Base-by-base conservation (phyloP, 2,797 vertebrate species). In the Catamblyrhynchus diadema region DNA sequence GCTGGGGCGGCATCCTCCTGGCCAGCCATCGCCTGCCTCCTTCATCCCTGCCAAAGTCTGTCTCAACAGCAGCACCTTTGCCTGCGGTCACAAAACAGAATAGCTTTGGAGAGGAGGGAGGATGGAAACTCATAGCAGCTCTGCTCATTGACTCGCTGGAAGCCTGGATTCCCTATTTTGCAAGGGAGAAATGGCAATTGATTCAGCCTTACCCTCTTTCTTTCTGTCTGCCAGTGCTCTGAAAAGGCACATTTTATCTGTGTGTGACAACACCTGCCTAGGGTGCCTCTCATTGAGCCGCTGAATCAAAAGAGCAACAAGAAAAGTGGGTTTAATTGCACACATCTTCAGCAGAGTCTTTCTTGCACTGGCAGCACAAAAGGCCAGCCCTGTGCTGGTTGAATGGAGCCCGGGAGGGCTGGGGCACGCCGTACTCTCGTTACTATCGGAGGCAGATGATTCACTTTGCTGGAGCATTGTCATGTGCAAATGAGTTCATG, bases 261-360 rank as follows among this genome's bases (percentile, higher is more conserved):
- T 97, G 94, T 97, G 91, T 96, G 92, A 96, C 97, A 97, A 96
- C 97, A 98, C 97, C 98, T 98, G 97, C 97, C 96, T 88, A 91
- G 91, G 95, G 97, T 94, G 94, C 94, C 96, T 95, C 91, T 97
- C 95, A 96, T 96, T 94, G 96, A 97, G 91, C 92, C 13, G 54
- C 81, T 96, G 96, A 97, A 97, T 98, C 97, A 98, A 97, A 98
- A 98, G 98, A 98, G 97, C 98, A 98, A 95, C 97, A 97, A 98
- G 96, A 95, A 98, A 98, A 98, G 97, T 98, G 97, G 94, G 97
- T 98, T 98, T 98, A 98, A 98, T 98, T 98, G 97, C 97, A 96
- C 91, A 82, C 94, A 94, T 98, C 97, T 98, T 97, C 96, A 93
- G 95, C 85, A 13, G 92, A 97, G 97, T 94, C 95, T 97, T 97